Evolutionary conservation across 2,888 invertebrate genomes (phyloP).

Genomic region (Laothoe populi): DNA sequence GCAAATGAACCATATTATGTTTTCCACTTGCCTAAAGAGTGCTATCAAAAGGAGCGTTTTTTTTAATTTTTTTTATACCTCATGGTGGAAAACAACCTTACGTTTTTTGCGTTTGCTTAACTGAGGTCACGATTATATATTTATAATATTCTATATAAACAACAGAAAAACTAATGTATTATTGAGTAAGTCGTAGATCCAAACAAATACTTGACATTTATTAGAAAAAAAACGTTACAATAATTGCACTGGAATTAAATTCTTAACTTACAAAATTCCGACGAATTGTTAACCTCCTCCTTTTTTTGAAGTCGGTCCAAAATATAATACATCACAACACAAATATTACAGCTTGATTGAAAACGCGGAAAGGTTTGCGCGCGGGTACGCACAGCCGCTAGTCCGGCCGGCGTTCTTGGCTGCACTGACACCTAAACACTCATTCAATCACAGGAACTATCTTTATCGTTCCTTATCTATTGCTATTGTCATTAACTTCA

Average conservation of each 20-base stretch:
- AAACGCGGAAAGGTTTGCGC: conserved; percentile 6
- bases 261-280: conserved; percentile 7
- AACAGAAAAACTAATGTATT: too few relatives aligned
- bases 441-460: conserved; percentile 27
- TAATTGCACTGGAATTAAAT: neutral
- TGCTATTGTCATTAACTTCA: conserved; percentile 32
- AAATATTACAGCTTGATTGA: neutral
- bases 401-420: conserved; percentile 6
- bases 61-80: too few relatives aligned
- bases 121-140: too few relatives aligned
- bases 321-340: neutral
- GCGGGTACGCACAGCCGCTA: conserved; percentile 1
- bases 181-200: neutral
- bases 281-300: too few relatives aligned
- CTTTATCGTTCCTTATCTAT: conserved; percentile 32
- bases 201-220: neutral
- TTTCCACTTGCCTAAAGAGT: too few relatives aligned
- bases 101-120: too few relatives aligned
- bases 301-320: too few relatives aligned
- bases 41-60: too few relatives aligned
- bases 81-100: too few relatives aligned
- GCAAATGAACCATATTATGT: neutral
- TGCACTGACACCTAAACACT: conserved; percentile 22
- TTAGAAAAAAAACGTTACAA: neutral
- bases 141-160: too few relatives aligned